Base-by-base conservation (phyloP, 2,797 vertebrate species). In the Urocyon cinereoargenteus region DNA sequence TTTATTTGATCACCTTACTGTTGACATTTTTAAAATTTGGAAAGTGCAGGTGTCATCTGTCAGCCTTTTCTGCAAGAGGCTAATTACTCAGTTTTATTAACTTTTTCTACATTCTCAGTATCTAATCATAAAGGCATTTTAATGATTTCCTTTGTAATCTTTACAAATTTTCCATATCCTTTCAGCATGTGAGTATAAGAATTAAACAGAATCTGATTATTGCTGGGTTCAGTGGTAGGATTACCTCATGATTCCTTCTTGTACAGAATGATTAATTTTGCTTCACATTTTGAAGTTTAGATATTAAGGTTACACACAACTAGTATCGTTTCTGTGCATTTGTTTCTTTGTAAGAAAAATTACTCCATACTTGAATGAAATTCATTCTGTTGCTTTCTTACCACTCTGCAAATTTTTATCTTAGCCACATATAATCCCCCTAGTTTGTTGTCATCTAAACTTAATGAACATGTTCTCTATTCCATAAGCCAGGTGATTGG, bases 401-500 rank as follows among this genome's bases (percentile, higher is more conserved):
- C 61, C 66, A 94, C 72, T 97, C 89, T 87, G 51, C 96, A 97
- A 70, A 93, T 97, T 97, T 94, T 97, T 93, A 96, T 93, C 90
- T 96, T 97, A 97, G 97, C 96, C 96, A 97, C 97, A 97, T 97
- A 96, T 78, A 97, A 95, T 91, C 88, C 75, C 93, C 95, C 66
- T 83, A 86, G 87, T 96, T 96, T 94, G 95, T 97, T 97, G 97
- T 97, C 96, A 97, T 97, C 94, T 97, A 95, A 97, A 97, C 96
- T 97, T 98, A 97, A 97, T 97, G 92, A 96, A 97, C 97, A 97
- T 98, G 97, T 97, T 98, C 97, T 97, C 97, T 97, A 97, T 98
- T 98, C 96, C 95, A 94, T 98, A 98, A 98, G 94, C 97, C 97
- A 98, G 97, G 97, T 98, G 97, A 98, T 97, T 97, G 97, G 93